Percentiles rank a stretch among this genome's conserved stretches.
phyloP scores from a whole-genome alignment of 2,797 vertebrate genomes.

The Anguilla megastoma region DNA sequence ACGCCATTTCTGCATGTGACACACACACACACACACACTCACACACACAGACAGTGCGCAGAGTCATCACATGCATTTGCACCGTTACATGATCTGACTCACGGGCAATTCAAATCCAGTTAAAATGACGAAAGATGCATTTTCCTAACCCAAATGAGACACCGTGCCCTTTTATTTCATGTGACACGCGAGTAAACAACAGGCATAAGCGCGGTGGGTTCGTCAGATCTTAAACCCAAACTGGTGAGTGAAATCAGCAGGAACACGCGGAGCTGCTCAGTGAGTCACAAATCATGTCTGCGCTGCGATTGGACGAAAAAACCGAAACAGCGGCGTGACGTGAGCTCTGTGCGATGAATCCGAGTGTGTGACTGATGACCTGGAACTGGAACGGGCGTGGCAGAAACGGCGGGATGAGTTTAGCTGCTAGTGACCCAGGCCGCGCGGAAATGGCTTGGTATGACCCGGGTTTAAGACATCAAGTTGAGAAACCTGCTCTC shows the following conservation, averaged over 20 bases:
- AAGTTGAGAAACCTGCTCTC: constrained; percentile 97
- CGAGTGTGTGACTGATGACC: background rate
- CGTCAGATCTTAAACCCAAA: background rate
- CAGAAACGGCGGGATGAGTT: background rate
- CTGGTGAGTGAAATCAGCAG: background rate
- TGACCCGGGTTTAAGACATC: constrained; percentile 80
- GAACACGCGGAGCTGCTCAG: constrained; percentile 8
- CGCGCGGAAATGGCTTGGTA: background rate
- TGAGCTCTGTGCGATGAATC: background rate
- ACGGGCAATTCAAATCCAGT: background rate
- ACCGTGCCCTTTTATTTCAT: background rate
- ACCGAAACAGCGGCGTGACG: background rate
- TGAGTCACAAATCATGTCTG: background rate
- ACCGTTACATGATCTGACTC: background rate
- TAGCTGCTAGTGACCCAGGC: background rate
- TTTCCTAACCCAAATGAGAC: background rate
- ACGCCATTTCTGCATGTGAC: background rate
- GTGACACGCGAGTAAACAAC: background rate
- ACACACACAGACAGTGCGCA: background rate
- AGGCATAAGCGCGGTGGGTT: background rate
- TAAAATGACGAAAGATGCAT: background rate
- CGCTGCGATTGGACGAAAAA: background rate
- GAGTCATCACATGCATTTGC: background rate
- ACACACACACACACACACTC: background rate
- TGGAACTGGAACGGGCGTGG: background rate